Evolutionary conservation across 2,888 invertebrate species (phyloP), one percentile per base, ranked within the genome.

Genomic region (Andrena camellia): DNA sequence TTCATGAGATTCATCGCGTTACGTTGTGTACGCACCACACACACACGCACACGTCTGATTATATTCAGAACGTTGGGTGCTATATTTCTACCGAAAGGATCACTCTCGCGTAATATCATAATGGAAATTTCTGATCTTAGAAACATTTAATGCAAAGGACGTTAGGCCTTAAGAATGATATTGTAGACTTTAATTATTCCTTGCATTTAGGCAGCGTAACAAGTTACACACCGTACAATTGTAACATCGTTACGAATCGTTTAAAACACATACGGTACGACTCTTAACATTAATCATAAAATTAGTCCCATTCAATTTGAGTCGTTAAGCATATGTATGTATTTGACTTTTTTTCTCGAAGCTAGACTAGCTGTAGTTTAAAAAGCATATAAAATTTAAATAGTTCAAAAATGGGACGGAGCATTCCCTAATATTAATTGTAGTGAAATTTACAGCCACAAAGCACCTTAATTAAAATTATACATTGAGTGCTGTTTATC

Each of bases 321-420:
- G 69, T 69, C 29, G 23, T 48, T 35, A 66, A 2, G 33, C 72
- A 68, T 67, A 26, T 67, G 54, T 63, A 35, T 67, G 48, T 50
- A 62, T 20, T 7, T 20, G 42, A 13, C 23, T 69, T 20, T 52
- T 50, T 60, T 71, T 75, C 59, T 66, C 48, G 33, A 82, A 85
- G 81, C 81, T 83, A 70, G 85, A 67, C 62, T 78, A 72, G 26
- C 20, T 70, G 63, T 64, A 71, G 83, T 85, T 57, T 69, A 76
- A 86, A 83, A 90, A 86, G 88, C 85, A 73, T 89, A 90, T 86
- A 86, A 88, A 90, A 84, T 84, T 82, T 86, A 85, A 84, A 83
- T 52, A 67, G 77, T 88, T 78, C 57, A 85, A 88, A 88, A 88
- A 87, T 52, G 88, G 90, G 90, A 90, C 90, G 90, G 90, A 90